Evolutionary conservation across 23 tunicate species (phyloP).

Genomic region (Styela plicata): DNA sequence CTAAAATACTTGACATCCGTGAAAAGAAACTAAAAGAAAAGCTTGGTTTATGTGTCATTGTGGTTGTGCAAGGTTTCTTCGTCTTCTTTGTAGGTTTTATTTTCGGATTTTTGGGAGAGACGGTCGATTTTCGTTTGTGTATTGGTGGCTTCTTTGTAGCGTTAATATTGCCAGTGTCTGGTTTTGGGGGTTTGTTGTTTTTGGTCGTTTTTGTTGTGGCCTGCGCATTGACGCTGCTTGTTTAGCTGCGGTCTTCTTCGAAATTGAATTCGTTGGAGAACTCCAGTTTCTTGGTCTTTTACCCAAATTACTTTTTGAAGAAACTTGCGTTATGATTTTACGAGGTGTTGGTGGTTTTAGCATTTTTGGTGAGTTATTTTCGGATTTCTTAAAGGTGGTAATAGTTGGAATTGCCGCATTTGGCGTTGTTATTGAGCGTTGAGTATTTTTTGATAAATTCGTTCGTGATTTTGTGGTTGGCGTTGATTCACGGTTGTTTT

Average conservation of each 20-base stretch:
- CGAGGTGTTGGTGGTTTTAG: background rate
- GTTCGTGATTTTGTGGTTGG: background rate
- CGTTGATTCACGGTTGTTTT: background rate
- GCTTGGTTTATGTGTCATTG: background rate
- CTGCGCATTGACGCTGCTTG: background rate
- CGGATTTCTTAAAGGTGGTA: background rate
- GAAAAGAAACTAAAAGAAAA: background rate
- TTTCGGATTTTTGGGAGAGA: background rate
- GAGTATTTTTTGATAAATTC: background rate
- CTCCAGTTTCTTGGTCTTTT: background rate
- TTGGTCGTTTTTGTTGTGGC: background rate
- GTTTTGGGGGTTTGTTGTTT: background rate
- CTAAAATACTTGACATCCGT: background rate
- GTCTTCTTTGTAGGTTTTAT: background rate
- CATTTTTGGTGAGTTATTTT: background rate
- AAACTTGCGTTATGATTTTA: background rate
- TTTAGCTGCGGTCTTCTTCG: background rate
- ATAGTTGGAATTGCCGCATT: too few relatives aligned
- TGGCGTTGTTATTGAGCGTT: background rate
- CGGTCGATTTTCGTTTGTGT: too few relatives aligned
- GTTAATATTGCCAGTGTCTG: too few relatives aligned
- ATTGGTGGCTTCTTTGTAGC: too few relatives aligned
- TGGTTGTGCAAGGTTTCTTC: background rate
- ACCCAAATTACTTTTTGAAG: background rate
- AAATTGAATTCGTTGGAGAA: background rate